These are phyloP conservation scores for Manis pentadactyla DNA, from an alignment of 2,797 vertebrate species.

Conservation along the genomic window DNA sequence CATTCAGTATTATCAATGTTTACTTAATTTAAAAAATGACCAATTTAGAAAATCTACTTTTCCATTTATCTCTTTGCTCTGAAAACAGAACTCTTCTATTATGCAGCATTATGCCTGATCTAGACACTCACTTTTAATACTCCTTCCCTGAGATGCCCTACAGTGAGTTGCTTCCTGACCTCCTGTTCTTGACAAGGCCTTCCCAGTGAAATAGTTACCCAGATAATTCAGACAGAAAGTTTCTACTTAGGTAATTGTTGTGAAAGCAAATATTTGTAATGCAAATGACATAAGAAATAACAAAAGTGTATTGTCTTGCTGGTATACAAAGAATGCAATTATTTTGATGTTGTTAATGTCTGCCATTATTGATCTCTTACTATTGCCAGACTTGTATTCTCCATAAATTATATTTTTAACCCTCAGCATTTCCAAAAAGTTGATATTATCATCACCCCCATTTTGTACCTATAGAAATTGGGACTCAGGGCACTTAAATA, in stretches of 20 bases:
- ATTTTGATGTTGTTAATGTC: background rate
- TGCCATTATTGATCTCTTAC: background rate
- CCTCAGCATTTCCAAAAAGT: background rate
- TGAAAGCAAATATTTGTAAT: background rate
- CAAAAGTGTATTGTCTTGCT: background rate
- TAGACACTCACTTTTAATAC: background rate
- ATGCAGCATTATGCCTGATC: background rate
- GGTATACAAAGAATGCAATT: background rate
- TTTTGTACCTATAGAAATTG: no score
- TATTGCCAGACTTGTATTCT: background rate
- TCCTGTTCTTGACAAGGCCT: background rate
- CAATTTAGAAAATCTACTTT: background rate
- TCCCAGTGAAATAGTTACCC: background rate
- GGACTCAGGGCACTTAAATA: no score
- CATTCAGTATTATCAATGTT: slow-evolving; percentile 3
- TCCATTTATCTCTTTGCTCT: background rate
- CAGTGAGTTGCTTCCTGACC: background rate
- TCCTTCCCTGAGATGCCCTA: background rate
- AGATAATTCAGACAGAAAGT: background rate
- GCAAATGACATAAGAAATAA: background rate
- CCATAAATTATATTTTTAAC: background rate
- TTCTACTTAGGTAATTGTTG: background rate
- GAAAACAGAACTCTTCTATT: background rate
- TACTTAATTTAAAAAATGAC: background rate
- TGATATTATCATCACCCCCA: no score